phyloP scores from a whole-genome alignment of 2,113 vertebrate species.

The Podocnemis expansa region DNA sequence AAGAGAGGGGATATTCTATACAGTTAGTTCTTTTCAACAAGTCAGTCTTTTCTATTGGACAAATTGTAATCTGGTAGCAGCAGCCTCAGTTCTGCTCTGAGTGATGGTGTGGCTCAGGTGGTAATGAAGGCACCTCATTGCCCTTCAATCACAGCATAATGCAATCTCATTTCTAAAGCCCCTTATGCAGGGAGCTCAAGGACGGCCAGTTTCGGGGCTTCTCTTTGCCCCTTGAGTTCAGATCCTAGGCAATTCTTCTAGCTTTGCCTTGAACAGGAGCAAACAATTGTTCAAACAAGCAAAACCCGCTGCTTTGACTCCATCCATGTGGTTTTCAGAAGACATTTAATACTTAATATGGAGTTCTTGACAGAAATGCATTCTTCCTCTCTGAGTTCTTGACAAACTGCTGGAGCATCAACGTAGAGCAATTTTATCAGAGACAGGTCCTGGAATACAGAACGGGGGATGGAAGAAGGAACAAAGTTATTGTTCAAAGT shows the following conservation, averaged over 20 bases:
- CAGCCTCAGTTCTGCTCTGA: neutral
- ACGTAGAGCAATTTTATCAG: slow-evolving; percentile 64
- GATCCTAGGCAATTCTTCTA: neutral
- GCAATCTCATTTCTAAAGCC: fast-evolving
- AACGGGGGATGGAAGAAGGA: neutral
- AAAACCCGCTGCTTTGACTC: neutral
- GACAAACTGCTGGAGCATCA: slow-evolving; percentile 64
- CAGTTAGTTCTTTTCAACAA: neutral
- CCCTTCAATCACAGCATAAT: neutral
- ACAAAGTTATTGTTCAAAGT: neutral
- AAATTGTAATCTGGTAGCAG: fast-evolving
- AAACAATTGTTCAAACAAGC: slow-evolving; percentile 31
- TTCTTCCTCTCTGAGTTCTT: slow-evolving; percentile 62
- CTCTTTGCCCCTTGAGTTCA: neutral
- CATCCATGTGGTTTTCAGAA: slow-evolving; percentile 45
- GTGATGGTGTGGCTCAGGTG: neutral
- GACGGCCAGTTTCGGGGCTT: neutral
- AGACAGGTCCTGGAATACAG: slow-evolving; percentile 51
- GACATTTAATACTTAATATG: slow-evolving; percentile 52
- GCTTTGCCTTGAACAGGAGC: neutral
- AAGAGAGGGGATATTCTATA: neutral
- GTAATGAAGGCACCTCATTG: neutral
- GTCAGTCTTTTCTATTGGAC: neutral
- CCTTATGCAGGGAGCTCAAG: neutral
- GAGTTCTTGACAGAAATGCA: slow-evolving; percentile 70